phyloP scores from a whole-genome alignment of 2,113 vertebrate genomes.

The Charina bottae region DNA sequence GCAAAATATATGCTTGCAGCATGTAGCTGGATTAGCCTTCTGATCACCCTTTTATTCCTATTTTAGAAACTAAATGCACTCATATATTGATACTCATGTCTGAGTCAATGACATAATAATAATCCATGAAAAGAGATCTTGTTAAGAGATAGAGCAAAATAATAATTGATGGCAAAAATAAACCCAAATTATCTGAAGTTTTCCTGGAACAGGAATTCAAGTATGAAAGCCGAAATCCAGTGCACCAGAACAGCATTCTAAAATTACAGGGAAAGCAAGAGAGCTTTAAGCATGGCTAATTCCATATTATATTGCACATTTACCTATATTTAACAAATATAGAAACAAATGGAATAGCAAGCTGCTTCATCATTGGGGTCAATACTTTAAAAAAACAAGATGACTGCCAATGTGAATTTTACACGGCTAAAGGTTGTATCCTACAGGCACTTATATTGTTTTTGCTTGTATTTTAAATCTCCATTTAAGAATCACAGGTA shows the following conservation, averaged over 20 bases:
- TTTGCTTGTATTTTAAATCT: constrained; percentile 4
- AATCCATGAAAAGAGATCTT: neutral
- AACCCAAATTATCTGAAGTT: constrained; percentile 58
- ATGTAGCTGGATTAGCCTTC: too few relatives aligned
- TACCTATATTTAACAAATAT: constrained; percentile 1
- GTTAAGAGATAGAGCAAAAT: constrained; percentile 49
- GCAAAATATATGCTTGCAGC: too few relatives aligned
- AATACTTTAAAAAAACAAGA: constrained; percentile 4
- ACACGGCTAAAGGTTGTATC: constrained; percentile 29
- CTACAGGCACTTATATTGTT: constrained; percentile 32
- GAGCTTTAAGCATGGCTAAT: too few relatives aligned
- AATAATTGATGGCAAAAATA: constrained; percentile 59
- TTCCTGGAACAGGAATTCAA: constrained; percentile 26
- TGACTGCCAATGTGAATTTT: neutral
- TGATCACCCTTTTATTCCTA: too few relatives aligned
- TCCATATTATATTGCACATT: neutral
- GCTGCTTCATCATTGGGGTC: constrained; percentile 22
- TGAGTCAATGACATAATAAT: too few relatives aligned
- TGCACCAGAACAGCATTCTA: neutral
- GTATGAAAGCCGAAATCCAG: neutral
- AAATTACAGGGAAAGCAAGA: too few relatives aligned
- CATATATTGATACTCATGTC: too few relatives aligned
- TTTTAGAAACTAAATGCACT: too few relatives aligned
- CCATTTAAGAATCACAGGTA: neutral
- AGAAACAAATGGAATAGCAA: neutral